Evolutionary conservation across 2,113 vertebrate species (phyloP).

Genomic region (Proteles cristata): DNA sequence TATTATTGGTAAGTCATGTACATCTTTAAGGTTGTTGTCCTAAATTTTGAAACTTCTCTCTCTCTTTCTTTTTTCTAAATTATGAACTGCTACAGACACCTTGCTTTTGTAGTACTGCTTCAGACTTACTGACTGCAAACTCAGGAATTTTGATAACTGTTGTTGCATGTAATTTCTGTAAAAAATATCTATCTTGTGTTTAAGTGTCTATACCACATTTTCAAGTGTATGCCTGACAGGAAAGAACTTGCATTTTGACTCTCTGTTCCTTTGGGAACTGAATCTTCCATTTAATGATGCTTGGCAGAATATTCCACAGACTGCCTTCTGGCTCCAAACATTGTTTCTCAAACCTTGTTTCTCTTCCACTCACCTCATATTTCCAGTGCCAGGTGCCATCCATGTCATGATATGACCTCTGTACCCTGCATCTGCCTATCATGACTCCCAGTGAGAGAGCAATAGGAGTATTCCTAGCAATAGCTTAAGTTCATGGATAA

Average conservation of each 20-base stretch:
- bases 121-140: neutral
- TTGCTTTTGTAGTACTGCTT: neutral
- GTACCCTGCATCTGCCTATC: neutral
- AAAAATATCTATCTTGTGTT: neutral
- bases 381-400: neutral
- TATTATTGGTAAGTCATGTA: neutral
- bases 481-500: neutral
- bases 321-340: neutral
- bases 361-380: neutral
- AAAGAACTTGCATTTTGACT: neutral
- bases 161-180: neutral
- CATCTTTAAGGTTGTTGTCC: neutral
- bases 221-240: neutral
- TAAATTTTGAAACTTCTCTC: neutral
- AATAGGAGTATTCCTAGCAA: neutral
- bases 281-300: neutral
- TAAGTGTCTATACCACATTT: neutral
- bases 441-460: neutral
- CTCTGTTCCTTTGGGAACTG: neutral
- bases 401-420: neutral
- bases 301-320: neutral
- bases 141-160: neutral
- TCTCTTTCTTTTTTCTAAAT: neutral
- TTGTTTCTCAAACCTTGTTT: constrained; percentile 15
- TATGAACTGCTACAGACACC: neutral